Conservation (phyloP, 2,797 vertebrate genomes). For the Chloroceryle amazona region DNA sequence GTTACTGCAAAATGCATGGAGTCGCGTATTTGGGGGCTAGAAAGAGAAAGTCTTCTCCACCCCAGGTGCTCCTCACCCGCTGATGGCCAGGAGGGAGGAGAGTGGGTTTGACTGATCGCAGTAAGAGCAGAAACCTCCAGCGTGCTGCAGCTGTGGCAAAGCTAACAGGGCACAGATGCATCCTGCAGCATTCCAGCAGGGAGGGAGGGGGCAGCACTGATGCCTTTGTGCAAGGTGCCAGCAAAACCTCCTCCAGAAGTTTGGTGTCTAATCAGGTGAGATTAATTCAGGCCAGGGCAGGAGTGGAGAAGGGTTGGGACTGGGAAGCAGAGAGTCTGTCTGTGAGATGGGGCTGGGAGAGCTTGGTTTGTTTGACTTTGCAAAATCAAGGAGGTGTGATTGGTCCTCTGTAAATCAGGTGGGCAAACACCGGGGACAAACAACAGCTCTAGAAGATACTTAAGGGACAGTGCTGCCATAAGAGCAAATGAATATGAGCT, state of each 20-base stretch:
- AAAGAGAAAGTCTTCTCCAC: neutral
- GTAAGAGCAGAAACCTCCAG: neutral
- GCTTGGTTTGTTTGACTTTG: conserved; percentile 39
- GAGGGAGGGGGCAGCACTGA: neutral
- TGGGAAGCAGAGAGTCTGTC: neutral
- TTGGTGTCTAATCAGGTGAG: neutral
- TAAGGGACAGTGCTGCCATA: neutral
- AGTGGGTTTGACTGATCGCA: neutral
- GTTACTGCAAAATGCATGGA: neutral
- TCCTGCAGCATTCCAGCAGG: neutral
- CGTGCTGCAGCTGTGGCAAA: accelerated
- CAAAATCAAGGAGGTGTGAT: conserved; percentile 2
- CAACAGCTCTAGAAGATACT: conserved; percentile 9
- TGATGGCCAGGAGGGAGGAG: neutral
- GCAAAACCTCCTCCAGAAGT: neutral
- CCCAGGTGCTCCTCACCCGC: neutral
- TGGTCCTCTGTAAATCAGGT: neutral
- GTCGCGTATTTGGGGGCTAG: neutral
- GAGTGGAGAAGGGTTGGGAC: neutral
- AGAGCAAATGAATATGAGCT: neutral
- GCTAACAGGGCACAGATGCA: accelerated
- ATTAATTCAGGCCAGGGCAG: neutral
- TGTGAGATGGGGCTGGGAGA: neutral
- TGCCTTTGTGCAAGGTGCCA: neutral
- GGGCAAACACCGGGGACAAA: conserved; percentile 18